Evolutionary conservation across 1,140 invertebrate species (phyloP).

Genomic region (Delia radicum): DNA sequence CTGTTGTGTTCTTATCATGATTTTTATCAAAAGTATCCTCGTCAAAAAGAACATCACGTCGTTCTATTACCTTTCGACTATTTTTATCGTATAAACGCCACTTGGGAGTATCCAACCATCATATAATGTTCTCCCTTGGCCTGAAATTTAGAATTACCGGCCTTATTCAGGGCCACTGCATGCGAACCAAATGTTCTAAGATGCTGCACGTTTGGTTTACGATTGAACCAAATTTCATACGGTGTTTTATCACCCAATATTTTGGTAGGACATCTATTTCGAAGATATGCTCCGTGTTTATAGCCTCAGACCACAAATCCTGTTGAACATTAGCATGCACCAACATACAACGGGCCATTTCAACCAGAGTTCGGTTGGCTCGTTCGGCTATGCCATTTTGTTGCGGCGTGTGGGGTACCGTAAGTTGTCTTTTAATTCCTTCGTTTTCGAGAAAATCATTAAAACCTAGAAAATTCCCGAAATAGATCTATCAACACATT

Average conservation of each 20-base stretch:
- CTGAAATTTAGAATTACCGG: neutral
- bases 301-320: neutral
- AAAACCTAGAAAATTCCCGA: slow-evolving; percentile 21
- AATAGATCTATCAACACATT: slow-evolving; percentile 16
- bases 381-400: slow-evolving; percentile 25
- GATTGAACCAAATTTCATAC: slow-evolving; percentile 7
- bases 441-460: neutral
- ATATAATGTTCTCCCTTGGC: neutral
- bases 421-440: slow-evolving; percentile 17
- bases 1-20: no score
- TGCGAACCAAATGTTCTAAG: neutral
- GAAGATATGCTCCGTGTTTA: neutral
- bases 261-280: slow-evolving; percentile 14
- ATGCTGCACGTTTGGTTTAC: slow-evolving; percentile 7
- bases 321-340: neutral
- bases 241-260: slow-evolving; percentile 12
- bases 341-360: slow-evolving; percentile 17
- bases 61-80: neutral
- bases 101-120: slow-evolving; percentile 14
- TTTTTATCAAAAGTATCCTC: neutral
- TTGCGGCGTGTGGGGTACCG: slow-evolving; percentile 13
- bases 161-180: slow-evolving; percentile 5
- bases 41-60: neutral
- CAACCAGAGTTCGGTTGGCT: slow-evolving; percentile 18
- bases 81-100: neutral